phyloP scores from a whole-genome alignment of 2,888 invertebrate genomes.

The Bellardia pandia region DNA sequence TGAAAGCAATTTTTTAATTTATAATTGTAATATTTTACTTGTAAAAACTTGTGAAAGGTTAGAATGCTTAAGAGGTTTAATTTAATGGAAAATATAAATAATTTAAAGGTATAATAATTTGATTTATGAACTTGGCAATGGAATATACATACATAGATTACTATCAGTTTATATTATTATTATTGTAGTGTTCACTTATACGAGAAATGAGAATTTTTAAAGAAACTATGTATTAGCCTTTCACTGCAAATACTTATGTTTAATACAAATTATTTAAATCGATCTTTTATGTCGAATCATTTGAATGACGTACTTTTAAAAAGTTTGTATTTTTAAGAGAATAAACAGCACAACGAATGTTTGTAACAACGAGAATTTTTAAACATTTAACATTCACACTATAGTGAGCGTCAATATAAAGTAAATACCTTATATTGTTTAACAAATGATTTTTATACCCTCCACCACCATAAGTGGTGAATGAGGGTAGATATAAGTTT shows the following conservation, averaged over 20 bases:
- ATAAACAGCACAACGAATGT: too few species aligned
- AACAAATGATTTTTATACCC: too few species aligned
- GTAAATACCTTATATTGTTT: too few species aligned
- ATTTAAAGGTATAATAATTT: not conserved
- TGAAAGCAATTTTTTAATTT: not conserved
- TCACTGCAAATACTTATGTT: not conserved
- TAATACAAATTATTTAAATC: not conserved
- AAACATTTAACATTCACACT: too few species aligned
- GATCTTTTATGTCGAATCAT: too few species aligned
- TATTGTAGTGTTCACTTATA: not conserved
- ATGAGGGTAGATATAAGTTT: too few species aligned
- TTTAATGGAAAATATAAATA: constrained; percentile 46
- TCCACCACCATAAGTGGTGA: too few species aligned
- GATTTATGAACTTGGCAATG: constrained; percentile 22
- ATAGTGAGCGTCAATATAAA: too few species aligned
- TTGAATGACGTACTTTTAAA: too few species aligned
- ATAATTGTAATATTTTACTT: not conserved
- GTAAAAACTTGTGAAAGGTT: constrained; percentile 52
- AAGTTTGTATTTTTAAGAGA: too few species aligned
- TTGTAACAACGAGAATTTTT: too few species aligned
- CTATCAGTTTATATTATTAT: not conserved
- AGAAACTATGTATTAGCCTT: not conserved
- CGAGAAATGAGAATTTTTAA: not conserved
- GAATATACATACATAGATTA: not conserved
- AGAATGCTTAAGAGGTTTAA: constrained; percentile 54